These are phyloP conservation scores for Porphyrio hochstetteri DNA, from an alignment of 2,113 vertebrate genomes.

Conservation along the genomic window DNA sequence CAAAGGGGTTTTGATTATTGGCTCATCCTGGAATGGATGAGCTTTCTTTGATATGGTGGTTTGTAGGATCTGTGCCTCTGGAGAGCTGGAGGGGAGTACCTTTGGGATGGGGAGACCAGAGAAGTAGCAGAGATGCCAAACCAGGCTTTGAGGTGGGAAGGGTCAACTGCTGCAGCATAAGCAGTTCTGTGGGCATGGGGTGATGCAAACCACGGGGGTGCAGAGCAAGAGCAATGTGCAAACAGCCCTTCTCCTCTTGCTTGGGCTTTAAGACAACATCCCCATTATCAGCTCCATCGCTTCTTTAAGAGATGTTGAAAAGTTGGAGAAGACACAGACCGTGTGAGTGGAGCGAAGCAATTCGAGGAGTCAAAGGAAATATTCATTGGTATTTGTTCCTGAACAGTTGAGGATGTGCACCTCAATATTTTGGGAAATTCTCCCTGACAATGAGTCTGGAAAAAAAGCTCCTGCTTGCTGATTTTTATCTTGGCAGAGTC, in stretches of 20 bases:
- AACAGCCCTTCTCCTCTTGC: not conserved
- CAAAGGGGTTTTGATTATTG: not conserved
- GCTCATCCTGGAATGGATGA: fast-evolving
- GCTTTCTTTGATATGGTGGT: not conserved
- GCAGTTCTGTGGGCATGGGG: not conserved
- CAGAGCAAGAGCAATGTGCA: fast-evolving
- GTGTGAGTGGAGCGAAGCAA: not conserved
- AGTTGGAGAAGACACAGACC: not conserved
- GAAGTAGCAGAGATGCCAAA: not conserved
- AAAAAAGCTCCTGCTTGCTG: not conserved
- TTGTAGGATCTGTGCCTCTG: not conserved
- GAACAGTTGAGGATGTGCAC: not conserved
- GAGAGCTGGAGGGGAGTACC: not conserved
- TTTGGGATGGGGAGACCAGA: not conserved
- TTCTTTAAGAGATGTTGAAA: not conserved
- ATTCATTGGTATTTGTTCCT: not conserved
- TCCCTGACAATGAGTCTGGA: not conserved
- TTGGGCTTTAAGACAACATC: not conserved
- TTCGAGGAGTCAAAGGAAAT: not conserved
- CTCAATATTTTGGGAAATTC: not conserved
- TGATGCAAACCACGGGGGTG: fast-evolving
- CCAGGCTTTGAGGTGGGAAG: not conserved
- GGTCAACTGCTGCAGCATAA: not conserved
- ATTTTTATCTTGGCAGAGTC: not conserved
- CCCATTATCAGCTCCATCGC: not conserved